Conservation (phyloP, 2,888 invertebrate genomes). For the Netelia melanura region DNA sequence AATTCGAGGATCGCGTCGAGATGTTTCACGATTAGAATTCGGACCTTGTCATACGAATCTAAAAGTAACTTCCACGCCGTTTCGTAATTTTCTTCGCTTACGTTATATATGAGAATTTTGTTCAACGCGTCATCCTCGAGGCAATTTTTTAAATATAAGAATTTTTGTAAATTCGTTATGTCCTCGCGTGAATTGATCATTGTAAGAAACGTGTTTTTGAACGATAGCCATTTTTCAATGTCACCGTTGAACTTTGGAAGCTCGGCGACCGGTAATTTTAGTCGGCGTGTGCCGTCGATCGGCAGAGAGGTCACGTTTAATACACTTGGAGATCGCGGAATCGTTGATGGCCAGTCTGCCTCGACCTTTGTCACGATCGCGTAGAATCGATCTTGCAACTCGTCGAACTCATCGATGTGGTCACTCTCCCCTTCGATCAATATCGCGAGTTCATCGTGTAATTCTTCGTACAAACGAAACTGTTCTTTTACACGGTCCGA, state of each 20-base stretch:
- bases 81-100: slow-evolving; percentile 58
- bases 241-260: slow-evolving; percentile 52
- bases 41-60: slow-evolving; percentile 57
- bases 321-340: neutral
- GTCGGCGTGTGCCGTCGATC: slow-evolving; percentile 41
- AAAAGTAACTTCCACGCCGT: slow-evolving; percentile 55
- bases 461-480: slow-evolving; percentile 50
- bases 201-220: slow-evolving; percentile 64
- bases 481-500: slow-evolving; percentile 29
- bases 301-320: slow-evolving; percentile 20
- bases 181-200: slow-evolving; percentile 58
- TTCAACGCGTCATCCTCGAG: slow-evolving; percentile 52
- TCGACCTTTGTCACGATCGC: slow-evolving; percentile 45
- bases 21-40: slow-evolving; percentile 60
- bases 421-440: slow-evolving; percentile 39
- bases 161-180: slow-evolving; percentile 55
- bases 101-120: slow-evolving; percentile 54
- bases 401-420: slow-evolving; percentile 36
- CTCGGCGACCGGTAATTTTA: slow-evolving; percentile 48
- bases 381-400: slow-evolving; percentile 46
- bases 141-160: slow-evolving; percentile 37
- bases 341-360: neutral
- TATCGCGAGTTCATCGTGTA: slow-evolving; percentile 51
- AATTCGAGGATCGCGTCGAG: slow-evolving; percentile 61
- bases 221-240: slow-evolving; percentile 59